These are phyloP conservation scores for Drosophila pseudotakahashii DNA, from an alignment of 2,888 invertebrate species.

Conservation along the genomic window DNA sequence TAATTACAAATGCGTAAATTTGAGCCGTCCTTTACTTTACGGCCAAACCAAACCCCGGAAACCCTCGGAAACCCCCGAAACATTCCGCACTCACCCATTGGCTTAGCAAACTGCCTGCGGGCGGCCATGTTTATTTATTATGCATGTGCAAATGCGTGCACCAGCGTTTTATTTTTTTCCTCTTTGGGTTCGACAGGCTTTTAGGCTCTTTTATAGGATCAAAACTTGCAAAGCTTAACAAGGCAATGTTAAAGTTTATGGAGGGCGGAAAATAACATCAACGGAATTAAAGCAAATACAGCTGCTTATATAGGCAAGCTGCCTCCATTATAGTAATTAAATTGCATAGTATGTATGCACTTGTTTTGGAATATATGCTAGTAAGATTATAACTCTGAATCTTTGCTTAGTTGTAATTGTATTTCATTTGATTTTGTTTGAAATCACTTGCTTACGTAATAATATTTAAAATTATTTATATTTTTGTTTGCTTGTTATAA, in stretches of 20 bases:
- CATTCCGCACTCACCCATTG: slow-evolving; percentile 31
- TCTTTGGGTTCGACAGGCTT: slow-evolving; percentile 50
- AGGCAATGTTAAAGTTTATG: slow-evolving; percentile 17
- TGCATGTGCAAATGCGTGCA: slow-evolving; percentile 70
- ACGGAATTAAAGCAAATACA: slow-evolving; percentile 7
- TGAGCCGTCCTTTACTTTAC: slow-evolving; percentile 47
- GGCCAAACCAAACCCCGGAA: too few species aligned
- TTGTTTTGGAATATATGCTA: too few species aligned
- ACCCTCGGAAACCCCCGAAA: slow-evolving; percentile 3
- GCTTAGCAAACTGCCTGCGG: slow-evolving; percentile 43
- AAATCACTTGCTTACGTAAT: too few species aligned
- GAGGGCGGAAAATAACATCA: background rate
- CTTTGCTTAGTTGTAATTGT: too few species aligned
- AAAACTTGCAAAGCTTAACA: slow-evolving; percentile 24
- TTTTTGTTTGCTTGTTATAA: too few species aligned
- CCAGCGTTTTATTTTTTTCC: slow-evolving; percentile 14
- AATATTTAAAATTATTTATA: too few species aligned
- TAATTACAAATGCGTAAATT: slow-evolving; percentile 75
- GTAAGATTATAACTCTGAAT: too few species aligned
- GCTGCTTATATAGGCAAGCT: background rate
- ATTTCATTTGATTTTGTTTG: too few species aligned
- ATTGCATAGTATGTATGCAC: too few species aligned
- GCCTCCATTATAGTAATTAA: background rate
- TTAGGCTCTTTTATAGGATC: slow-evolving; percentile 42
- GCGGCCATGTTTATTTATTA: slow-evolving; percentile 59